phyloP scores from a whole-genome alignment of 2,888 invertebrate genomes.

The Neoaliturus tenellus region DNA sequence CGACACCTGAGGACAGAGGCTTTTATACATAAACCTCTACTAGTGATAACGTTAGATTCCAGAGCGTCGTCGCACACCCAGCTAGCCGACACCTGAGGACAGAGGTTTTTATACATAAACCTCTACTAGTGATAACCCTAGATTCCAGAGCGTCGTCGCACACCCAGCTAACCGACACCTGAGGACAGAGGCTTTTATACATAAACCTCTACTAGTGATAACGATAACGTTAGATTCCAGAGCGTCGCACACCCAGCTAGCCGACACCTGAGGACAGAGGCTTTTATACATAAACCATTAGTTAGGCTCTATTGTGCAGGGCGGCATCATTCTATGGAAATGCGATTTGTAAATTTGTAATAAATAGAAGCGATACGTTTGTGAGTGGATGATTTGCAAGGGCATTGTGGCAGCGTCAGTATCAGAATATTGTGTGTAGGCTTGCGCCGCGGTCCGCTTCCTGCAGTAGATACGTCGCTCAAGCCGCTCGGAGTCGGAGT shows the following conservation, averaged over 20 bases:
- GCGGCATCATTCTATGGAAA: constrained; percentile 57
- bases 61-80: too few species aligned
- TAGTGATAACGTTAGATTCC: too few species aligned
- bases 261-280: not conserved
- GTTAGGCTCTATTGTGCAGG: constrained; percentile 44
- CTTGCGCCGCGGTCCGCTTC: not conserved
- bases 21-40: too few species aligned
- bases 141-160: too few species aligned
- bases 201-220: too few species aligned
- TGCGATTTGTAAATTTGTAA: constrained; percentile 55
- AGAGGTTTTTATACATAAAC: too few species aligned
- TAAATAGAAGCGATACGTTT: constrained; percentile 55
- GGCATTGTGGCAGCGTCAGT: constrained; percentile 27
- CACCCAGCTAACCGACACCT: too few species aligned
- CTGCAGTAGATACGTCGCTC: constrained; percentile 3
- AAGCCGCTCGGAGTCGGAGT: not conserved
- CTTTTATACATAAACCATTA: constrained; percentile 55
- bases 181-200: too few species aligned
- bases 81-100: too few species aligned
- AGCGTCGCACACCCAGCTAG: not conserved
- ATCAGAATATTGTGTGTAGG: constrained; percentile 13
- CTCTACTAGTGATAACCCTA: too few species aligned
- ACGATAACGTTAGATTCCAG: not conserved
- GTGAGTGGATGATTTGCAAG: constrained; percentile 50
- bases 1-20: too few species aligned